Evolutionary conservation across 2,888 invertebrate species (phyloP), one percentile per base, ranked within the genome.

Genomic region (Caenorhabditis doughertyi): DNA sequence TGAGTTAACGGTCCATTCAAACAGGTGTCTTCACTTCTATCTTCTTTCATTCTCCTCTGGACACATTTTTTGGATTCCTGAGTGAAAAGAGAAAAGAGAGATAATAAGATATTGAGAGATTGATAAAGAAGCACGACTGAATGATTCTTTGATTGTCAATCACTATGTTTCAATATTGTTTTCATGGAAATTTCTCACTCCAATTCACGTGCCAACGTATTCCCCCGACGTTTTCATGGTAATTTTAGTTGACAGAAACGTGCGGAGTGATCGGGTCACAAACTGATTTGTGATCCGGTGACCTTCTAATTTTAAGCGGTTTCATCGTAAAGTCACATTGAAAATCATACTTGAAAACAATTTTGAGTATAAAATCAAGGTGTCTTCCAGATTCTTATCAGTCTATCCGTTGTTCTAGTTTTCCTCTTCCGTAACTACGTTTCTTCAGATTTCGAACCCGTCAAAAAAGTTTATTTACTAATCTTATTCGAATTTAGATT

Each of bases 1-100:
- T n/a, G 56, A 60, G 53, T 65, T 64, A 62, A 64, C 73, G 73
- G 73, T 65, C 73, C 73, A 74, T 62, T 74, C 73, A 74, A 74
- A 74, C 73, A 74, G 64, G 73, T 74, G 73, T 65, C 64, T 64
- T 70, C 29, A n/a, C n/a, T 47, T n/a, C 27, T 18, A 13, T 21
- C 18, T 53, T 16, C 35, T 27, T 56, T 56, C 44, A 44, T 27
- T 53, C 5, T 55, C 53, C 56, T 65, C 44, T 55, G 51, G 21
- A 23, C 65, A 64, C 73, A 74, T 74, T 74, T 74, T 74, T 74
- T 74, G 65, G 56, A 74, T 74, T 74, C 73, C 73, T 49, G 65
- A 73, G 72, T 55, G 44, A 65, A 16, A 65, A 18, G 44, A 35
- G 9, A 35, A 35, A 27, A 21, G 13, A 65, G 25, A 49, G 49